Base-by-base conservation (phyloP, 1,140 invertebrate species). In the Pemphigus obesinymphae region DNA sequence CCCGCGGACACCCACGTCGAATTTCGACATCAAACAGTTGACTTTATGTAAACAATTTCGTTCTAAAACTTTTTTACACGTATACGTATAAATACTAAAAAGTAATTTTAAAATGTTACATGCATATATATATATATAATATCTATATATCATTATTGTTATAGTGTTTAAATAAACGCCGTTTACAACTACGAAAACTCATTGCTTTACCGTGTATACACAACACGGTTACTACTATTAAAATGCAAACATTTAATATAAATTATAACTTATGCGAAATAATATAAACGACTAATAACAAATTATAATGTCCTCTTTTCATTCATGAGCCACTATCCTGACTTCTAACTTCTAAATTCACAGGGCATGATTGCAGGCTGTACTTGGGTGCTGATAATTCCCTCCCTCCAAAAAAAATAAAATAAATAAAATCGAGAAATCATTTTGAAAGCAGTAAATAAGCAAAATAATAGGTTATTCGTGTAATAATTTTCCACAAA, bases 21-120 rank as follows among this genome's bases (percentile, higher is more conserved):
- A 0, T 58, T 76, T 40, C n/a, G 45, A n/a, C 20, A 37, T 15
- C 11, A 43, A 43, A 55, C 73, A 58, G 73, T 37, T 31, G 50
- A 58, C 50, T 76, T 55, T 58, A 17, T 55, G 73, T 76, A 76
- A 76, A 76, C 73, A 76, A 15, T 76, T 48, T 53, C 48, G 23
- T 70, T 45, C 66, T 45, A 45, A 70, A 70, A 70, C 23, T 70
- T 43, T 43, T 3, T 43, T 20, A 26, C 66, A 17, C 23, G n/a
- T n/a, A n/a, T n/a, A 17, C 40, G 5, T 29, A 45, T 70, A 70
- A 70, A 70, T 31, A 68, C 63, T 40, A 70, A 43, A 70, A 70
- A 70, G 37, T 40, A 68, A 70, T 70, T 45, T 70, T 17, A 43
- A 70, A 45, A 70, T 68, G 34, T 13, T 37, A 23, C 20, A 68